Evolutionary conservation across 2,113 vertebrate species (phyloP), one percentile per base, ranked within the genome.

Genomic region (Dendropsophus ebraccatus): DNA sequence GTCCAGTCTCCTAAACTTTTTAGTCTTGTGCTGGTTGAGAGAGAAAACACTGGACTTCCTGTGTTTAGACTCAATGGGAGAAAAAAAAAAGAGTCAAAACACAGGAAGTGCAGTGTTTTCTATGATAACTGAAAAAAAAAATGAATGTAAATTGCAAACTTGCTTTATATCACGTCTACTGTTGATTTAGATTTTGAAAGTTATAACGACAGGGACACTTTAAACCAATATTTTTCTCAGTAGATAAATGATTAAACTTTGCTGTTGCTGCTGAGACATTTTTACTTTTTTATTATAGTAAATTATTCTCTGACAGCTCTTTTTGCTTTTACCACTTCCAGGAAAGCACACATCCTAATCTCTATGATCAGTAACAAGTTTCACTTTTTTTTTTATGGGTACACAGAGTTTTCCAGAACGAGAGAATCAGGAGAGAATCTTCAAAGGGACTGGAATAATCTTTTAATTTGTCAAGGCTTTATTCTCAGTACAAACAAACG

Each of bases 381-480:
- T 52, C 49, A 52, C 21, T 65, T 35, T 30, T 81, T n/a, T 28
- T 28, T 28, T 65, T 45, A 62, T 65, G 37, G 58, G 78, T 65
- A 21, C 35, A 65, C 32, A 62, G 17, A 62, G 56, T 65, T 81
- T 65, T 41, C 56, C 50, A 62, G 50, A 81, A 77, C 56, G 47
- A 19, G 56, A 81, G 35, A 28, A 62, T 30, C 3, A 11, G 70
- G 35, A 83, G 35, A 83, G n/a, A 35, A 75, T 25, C 70, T 74
- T 83, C 82, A 84, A 60, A 56, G n/a, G 70, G 52, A 25, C 35
- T 45, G 21, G 28, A 84, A 75, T 21, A 58, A 84, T 56, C 70
- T 60, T 75, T 84, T 84, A 74, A 84, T 60, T 82, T 60, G 72
- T 56, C 37, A 62, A 25, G 32, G 69, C 50, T 83, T 83, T 72